These are phyloP conservation scores for Xenopus laevis DNA, from an alignment of 2,113 vertebrate genomes.

Conservation along the genomic window DNA sequence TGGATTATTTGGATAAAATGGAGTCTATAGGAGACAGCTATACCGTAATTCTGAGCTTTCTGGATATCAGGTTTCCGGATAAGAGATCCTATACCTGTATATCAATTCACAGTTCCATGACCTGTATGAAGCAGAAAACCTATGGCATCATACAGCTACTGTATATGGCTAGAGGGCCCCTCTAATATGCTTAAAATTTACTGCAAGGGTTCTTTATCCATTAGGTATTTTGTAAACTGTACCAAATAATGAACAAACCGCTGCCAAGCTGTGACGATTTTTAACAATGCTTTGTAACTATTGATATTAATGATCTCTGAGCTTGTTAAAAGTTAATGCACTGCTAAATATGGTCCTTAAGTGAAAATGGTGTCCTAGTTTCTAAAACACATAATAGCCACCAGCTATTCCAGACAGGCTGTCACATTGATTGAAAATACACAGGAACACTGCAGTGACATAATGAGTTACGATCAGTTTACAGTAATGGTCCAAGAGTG, in stretches of 20 bases:
- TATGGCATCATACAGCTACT: too few relatives aligned
- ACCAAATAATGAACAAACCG: background rate
- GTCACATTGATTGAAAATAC: constrained; percentile 38
- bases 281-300: constrained; percentile 47
- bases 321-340: constrained; percentile 49
- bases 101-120: too few relatives aligned
- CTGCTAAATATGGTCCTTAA: constrained; percentile 38
- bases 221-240: too few relatives aligned
- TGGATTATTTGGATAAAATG: too few relatives aligned
- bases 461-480: constrained; percentile 11
- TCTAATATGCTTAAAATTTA: too few relatives aligned
- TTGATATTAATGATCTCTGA: constrained; percentile 23
- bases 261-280: background rate
- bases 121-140: too few relatives aligned
- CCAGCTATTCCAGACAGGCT: constrained; percentile 27
- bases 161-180: too few relatives aligned
- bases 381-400: constrained; percentile 39
- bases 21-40: too few relatives aligned
- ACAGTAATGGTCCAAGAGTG: background rate
- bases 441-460: background rate
- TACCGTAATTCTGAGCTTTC: too few relatives aligned
- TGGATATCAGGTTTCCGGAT: too few relatives aligned
- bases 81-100: too few relatives aligned
- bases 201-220: too few relatives aligned
- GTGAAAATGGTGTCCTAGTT: constrained; percentile 50